Evolutionary conservation across 2,113 vertebrate species (phyloP).

Genomic region (Lipotes vexillifer): DNA sequence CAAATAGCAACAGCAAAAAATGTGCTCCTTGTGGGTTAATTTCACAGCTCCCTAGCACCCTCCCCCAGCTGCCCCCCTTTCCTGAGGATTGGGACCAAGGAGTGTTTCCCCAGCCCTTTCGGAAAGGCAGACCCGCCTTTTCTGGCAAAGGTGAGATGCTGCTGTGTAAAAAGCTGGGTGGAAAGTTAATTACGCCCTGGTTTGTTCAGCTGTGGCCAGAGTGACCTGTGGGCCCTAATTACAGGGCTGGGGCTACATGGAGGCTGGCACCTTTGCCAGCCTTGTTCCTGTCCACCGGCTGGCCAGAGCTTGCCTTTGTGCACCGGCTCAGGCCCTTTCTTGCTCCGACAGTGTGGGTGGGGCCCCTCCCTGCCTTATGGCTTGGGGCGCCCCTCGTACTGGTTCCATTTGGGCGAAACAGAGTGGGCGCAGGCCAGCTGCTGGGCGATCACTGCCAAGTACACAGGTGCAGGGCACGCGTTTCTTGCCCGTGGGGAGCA

Average conservation of each 20-base stretch:
- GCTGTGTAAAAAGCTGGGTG: conserved; percentile 73
- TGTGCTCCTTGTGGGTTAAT: not conserved
- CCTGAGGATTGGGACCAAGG: not conserved
- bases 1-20: not conserved
- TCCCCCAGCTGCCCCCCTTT: not conserved
- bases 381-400: not conserved
- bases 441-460: not conserved
- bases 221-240: conserved; percentile 81
- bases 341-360: not conserved
- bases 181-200: conserved; percentile 82
- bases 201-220: conserved; percentile 81
- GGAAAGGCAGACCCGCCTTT: conserved; percentile 58
- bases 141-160: conserved; percentile 71
- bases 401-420: not conserved
- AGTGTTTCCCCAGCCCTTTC: conserved; percentile 16
- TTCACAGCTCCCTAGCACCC: not conserved
- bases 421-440: not conserved
- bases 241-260: conserved; percentile 74
- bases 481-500: not conserved
- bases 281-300: not conserved
- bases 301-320: conserved; percentile 70
- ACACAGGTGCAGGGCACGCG: not conserved
- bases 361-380: not conserved
- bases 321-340: not conserved
- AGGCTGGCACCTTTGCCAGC: conserved; percentile 67